Evolutionary conservation across 2,113 vertebrate genomes (phyloP).

Genomic region (Hoplias malabaricus): DNA sequence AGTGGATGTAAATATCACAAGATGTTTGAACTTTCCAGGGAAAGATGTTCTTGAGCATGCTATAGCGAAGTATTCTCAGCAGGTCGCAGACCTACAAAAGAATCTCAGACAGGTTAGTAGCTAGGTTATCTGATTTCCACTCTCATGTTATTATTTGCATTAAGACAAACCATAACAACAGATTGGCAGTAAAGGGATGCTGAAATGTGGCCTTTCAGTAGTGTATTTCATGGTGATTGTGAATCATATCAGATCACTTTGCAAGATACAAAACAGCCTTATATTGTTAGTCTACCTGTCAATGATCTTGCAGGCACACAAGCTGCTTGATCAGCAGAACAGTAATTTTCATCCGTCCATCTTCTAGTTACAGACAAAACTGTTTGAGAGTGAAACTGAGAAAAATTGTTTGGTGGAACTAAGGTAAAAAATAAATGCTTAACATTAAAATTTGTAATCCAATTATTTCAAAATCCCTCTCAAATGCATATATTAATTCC

Average conservation of each 20-base stretch:
- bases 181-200: background rate
- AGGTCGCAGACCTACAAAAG: constrained; percentile 67
- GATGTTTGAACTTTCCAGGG: constrained; percentile 36
- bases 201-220: background rate
- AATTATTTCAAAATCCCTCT: background rate
- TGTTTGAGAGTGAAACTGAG: constrained; percentile 72
- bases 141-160: background rate
- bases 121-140: background rate
- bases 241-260: background rate
- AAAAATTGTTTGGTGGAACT: constrained; percentile 68
- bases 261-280: background rate
- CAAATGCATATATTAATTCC: background rate
- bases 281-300: constrained; percentile 2
- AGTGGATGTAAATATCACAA: constrained; percentile 38
- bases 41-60: constrained; percentile 60
- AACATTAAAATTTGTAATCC: background rate
- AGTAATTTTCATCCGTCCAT: constrained; percentile 59
- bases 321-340: constrained; percentile 67
- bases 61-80: constrained; percentile 65
- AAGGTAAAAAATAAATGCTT: constrained; percentile 66
- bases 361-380: constrained; percentile 70
- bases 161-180: background rate
- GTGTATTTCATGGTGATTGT: background rate
- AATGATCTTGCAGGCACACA: constrained; percentile 59
- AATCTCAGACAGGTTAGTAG: constrained; percentile 67